Conservation (phyloP, 2,113 vertebrate species). For the Pelecanoides urinatrix region DNA sequence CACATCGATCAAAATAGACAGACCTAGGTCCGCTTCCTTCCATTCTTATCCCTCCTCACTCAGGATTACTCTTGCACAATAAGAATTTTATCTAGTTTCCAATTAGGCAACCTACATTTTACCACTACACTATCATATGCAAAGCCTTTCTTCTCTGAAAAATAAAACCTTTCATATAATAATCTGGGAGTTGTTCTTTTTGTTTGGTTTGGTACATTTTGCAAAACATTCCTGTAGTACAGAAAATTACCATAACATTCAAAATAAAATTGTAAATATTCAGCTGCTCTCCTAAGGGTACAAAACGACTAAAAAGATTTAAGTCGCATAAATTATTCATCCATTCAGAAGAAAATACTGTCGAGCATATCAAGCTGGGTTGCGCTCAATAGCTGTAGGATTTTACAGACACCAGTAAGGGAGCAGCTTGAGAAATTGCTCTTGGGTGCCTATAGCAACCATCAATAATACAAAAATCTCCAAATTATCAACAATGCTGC, state of each 20-base stretch:
- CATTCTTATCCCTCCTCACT: background rate
- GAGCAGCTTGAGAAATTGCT: background rate
- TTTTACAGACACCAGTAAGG: background rate
- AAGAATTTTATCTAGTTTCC: background rate
- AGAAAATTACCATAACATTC: background rate
- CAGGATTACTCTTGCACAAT: background rate
- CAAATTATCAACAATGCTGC: background rate
- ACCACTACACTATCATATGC: background rate
- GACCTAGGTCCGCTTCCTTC: background rate
- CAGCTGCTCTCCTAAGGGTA: background rate
- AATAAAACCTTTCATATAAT: background rate
- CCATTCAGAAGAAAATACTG: background rate
- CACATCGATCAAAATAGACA: background rate
- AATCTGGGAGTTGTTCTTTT: background rate
- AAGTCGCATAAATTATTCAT: slow-evolving; percentile 2
- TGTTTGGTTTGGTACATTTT: background rate
- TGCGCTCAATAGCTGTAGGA: background rate
- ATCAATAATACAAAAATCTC: background rate
- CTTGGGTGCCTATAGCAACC: slow-evolving; percentile 17
- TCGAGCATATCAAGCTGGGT: background rate
- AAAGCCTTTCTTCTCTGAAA: background rate
- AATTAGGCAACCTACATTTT: background rate
- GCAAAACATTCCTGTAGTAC: background rate
- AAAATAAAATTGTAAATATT: slow-evolving; percentile 2
- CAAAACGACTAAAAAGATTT: background rate